Conservation (phyloP, 2,113 vertebrate genomes). For the Xenotilapia caudafasciata region DNA sequence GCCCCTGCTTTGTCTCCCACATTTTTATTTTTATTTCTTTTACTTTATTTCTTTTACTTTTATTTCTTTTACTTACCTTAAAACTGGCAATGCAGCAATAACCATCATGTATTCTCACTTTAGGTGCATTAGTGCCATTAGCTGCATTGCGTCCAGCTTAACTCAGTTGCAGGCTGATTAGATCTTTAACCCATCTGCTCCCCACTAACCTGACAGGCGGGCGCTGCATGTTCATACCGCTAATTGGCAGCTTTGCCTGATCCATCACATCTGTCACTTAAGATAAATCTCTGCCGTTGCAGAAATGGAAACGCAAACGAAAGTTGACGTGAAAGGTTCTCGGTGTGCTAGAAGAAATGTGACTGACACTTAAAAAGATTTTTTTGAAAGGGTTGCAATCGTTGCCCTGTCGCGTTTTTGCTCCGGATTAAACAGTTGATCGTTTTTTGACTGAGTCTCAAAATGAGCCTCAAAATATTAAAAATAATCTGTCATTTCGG, state of each 20-base stretch:
- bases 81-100: not conserved
- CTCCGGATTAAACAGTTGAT: not conserved
- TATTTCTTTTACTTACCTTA: not conserved
- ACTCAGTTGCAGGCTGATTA: slow-evolving; percentile 24
- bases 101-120: not conserved
- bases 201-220: slow-evolving; percentile 1
- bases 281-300: not conserved
- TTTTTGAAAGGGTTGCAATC: not conserved
- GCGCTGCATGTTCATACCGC: not conserved
- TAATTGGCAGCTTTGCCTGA: slow-evolving; percentile 8
- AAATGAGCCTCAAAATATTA: not conserved
- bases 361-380: not conserved
- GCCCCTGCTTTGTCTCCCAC: not conserved
- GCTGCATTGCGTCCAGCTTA: slow-evolving; percentile 17
- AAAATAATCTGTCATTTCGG: not conserved
- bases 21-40: not conserved
- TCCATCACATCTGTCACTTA: slow-evolving; percentile 42
- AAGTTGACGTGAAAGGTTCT: slow-evolving; percentile 10
- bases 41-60: not conserved
- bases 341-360: not conserved
- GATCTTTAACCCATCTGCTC: slow-evolving; percentile 48
- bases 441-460: not conserved
- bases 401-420: not conserved
- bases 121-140: slow-evolving; percentile 19
- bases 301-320: slow-evolving; percentile 1